Conservation (phyloP, 2,113 vertebrate species). For the Gulo gulo region DNA sequence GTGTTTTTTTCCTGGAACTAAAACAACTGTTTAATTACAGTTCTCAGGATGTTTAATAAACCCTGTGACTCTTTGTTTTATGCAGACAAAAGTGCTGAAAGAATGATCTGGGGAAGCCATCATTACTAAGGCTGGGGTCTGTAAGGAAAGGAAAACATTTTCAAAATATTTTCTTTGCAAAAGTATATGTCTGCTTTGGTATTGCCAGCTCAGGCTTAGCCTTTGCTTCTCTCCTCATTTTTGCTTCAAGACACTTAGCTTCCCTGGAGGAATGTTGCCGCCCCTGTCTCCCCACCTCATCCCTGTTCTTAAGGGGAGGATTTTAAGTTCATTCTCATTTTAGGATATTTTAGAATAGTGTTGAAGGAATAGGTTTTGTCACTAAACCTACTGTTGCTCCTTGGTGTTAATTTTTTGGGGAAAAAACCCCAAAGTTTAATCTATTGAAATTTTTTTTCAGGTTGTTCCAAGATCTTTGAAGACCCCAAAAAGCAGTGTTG, state of each 20-base stretch:
- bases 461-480: neutral
- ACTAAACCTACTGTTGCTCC: neutral
- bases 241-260: neutral
- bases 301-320: neutral
- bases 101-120: neutral
- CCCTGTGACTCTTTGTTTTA: neutral
- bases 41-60: neutral
- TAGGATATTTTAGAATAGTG: constrained; percentile 4
- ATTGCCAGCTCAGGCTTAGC: neutral
- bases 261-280: neutral
- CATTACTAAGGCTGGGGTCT: neutral
- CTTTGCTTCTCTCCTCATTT: neutral
- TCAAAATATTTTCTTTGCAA: neutral
- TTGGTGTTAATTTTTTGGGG: neutral
- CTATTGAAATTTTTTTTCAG: constrained; percentile 44
- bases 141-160: neutral
- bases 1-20: neutral
- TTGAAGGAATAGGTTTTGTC: neutral
- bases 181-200: neutral
- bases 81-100: neutral
- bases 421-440: neutral
- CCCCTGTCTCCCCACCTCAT: rapidly evolving
- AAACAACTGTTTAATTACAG: neutral
- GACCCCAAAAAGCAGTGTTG: neutral
- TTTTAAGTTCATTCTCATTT: neutral